These are phyloP conservation scores for Leptothorax acervorum DNA, from an alignment of 2,888 invertebrate genomes.

Conservation along the genomic window DNA sequence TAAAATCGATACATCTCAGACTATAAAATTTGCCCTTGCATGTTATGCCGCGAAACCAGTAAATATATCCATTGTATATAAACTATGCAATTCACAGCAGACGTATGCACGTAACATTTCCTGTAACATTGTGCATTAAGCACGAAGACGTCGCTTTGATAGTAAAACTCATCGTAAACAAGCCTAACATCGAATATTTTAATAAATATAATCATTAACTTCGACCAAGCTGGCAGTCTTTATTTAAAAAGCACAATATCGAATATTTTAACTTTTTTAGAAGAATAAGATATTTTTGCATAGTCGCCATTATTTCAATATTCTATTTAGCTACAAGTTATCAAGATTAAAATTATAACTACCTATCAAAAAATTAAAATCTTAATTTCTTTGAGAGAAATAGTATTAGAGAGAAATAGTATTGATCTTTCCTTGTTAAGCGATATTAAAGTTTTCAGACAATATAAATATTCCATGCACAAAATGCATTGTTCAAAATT, in stretches of 20 bases:
- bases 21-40: constrained; percentile 35
- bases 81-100: constrained; percentile 25
- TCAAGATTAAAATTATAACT: neutral
- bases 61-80: constrained; percentile 15
- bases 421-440: neutral
- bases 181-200: constrained; percentile 2
- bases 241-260: too few relatives aligned
- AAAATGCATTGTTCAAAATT: neutral
- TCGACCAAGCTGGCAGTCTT: too few relatives aligned
- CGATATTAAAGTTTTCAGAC: neutral
- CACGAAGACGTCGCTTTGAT: neutral
- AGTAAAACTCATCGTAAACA: constrained; percentile 8
- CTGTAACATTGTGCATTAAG: constrained; percentile 1
- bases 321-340: neutral
- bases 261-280: constrained; percentile 3
- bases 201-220: too few relatives aligned
- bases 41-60: constrained; percentile 14
- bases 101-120: neutral
- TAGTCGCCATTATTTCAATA: neutral
- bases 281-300: neutral
- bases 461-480: neutral
- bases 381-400: neutral
- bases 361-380: neutral
- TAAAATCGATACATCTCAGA: neutral
- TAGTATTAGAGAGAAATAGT: neutral